Evolutionary conservation across 1,140 invertebrate species (phyloP).

Genomic region (Anoplophora glabripennis): DNA sequence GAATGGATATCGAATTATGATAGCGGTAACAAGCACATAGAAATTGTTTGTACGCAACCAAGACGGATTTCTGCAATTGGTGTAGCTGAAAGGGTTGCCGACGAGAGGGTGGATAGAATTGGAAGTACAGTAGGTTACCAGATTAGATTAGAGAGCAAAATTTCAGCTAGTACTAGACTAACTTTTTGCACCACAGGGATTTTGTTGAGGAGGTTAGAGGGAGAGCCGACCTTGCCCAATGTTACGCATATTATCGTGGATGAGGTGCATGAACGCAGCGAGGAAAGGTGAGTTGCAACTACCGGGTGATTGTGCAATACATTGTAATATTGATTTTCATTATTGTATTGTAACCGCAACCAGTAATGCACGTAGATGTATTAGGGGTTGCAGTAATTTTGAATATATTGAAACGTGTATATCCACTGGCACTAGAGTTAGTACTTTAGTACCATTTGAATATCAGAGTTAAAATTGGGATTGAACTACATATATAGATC

Average conservation of each 20-base stretch:
- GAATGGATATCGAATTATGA: slow-evolving; percentile 60
- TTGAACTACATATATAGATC: no score
- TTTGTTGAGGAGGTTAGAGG: slow-evolving; percentile 73
- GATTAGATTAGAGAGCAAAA: slow-evolving; percentile 74
- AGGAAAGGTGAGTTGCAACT: slow-evolving; percentile 68
- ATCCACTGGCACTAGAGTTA: no score
- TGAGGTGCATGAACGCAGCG: slow-evolving; percentile 88
- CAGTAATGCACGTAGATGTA: no score
- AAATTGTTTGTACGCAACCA: slow-evolving; percentile 91
- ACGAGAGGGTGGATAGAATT: slow-evolving; percentile 79
- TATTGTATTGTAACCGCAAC: neutral
- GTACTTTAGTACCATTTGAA: no score
- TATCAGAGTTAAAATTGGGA: no score
- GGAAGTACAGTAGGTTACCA: slow-evolving; percentile 85
- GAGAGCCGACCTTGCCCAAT: slow-evolving; percentile 66
- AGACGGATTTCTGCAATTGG: slow-evolving; percentile 88
- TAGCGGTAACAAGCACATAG: slow-evolving; percentile 56
- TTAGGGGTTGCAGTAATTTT: no score
- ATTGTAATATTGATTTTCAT: no score
- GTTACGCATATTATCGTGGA: slow-evolving; percentile 82
- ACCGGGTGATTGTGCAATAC: no score
- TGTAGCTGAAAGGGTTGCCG: slow-evolving; percentile 84
- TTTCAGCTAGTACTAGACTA: slow-evolving; percentile 72
- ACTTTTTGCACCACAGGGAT: slow-evolving; percentile 92
- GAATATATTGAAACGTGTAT: no score